These are phyloP conservation scores for Ctenomys sociabilis DNA, from an alignment of 2,113 vertebrate species.

Conservation along the genomic window DNA sequence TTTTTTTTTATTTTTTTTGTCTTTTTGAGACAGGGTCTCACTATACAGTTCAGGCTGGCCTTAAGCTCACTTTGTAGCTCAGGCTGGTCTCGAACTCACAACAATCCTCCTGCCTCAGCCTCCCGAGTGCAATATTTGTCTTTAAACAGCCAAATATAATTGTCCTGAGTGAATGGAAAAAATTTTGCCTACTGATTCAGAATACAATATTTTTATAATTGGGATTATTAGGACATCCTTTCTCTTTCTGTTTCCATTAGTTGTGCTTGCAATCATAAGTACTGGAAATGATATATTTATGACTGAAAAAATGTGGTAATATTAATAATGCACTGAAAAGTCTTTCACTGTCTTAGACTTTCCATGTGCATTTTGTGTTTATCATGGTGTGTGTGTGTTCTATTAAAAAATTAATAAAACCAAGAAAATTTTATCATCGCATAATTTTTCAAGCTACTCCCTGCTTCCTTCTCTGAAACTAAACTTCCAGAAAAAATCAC, in stretches of 20 bases:
- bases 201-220: constrained; percentile 36
- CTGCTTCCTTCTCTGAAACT: background rate
- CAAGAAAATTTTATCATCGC: background rate
- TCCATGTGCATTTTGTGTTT: background rate
- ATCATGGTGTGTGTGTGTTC: background rate
- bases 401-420: background rate
- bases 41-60: too few species aligned
- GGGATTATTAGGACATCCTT: too few species aligned
- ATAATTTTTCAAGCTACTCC: background rate
- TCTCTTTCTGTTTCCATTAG: constrained; percentile 1
- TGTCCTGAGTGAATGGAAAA: constrained; percentile 6
- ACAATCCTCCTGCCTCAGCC: too few species aligned
- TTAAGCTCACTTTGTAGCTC: too few species aligned
- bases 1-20: too few species aligned
- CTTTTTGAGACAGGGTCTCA: too few species aligned
- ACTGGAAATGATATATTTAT: constrained; percentile 42
- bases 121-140: too few species aligned
- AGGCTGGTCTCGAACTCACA: too few species aligned
- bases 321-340: constrained; percentile 24
- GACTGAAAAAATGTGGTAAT: constrained; percentile 16
- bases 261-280: constrained; percentile 1
- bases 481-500: background rate
- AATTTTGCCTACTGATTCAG: constrained; percentile 53
- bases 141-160: background rate
- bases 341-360: constrained; percentile 22